Conservation (phyloP, 2,797 vertebrate species). For the Aselliscus stoliczkanus region DNA sequence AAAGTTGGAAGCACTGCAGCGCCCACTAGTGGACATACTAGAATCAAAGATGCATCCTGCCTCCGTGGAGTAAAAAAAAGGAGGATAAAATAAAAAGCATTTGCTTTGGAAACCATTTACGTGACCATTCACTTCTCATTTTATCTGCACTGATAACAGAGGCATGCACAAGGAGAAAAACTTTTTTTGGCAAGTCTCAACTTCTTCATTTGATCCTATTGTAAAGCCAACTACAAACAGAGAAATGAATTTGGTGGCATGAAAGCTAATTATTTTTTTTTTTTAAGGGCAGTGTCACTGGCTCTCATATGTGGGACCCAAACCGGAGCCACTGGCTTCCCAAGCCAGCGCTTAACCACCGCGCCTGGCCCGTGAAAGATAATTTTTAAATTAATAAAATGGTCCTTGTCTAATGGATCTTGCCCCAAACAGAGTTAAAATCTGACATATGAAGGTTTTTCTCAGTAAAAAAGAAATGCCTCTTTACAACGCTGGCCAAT, state of each 20-base stretch:
- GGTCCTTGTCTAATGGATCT: neutral
- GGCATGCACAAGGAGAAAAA: neutral
- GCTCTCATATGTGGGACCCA: no score
- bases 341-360: no score
- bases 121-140: neutral
- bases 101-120: neutral
- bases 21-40: constrained; percentile 70
- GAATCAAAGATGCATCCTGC: neutral
- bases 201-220: neutral
- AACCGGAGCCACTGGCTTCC: no score
- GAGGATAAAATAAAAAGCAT: neutral
- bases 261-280: neutral
- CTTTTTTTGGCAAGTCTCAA: neutral
- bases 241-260: neutral
- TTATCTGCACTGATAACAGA: neutral
- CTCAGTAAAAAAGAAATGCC: constrained; percentile 12
- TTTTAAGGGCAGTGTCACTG: no score
- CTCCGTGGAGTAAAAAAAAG: neutral
- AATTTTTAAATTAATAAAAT: neutral
- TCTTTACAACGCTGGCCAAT: neutral
- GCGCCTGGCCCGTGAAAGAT: no score
- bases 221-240: neutral
- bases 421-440: neutral
- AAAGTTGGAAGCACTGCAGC: constrained; percentile 60
- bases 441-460: constrained; percentile 8